phyloP scores from a whole-genome alignment of 2,797 vertebrate species.

The Aplochiton taeniatus region DNA sequence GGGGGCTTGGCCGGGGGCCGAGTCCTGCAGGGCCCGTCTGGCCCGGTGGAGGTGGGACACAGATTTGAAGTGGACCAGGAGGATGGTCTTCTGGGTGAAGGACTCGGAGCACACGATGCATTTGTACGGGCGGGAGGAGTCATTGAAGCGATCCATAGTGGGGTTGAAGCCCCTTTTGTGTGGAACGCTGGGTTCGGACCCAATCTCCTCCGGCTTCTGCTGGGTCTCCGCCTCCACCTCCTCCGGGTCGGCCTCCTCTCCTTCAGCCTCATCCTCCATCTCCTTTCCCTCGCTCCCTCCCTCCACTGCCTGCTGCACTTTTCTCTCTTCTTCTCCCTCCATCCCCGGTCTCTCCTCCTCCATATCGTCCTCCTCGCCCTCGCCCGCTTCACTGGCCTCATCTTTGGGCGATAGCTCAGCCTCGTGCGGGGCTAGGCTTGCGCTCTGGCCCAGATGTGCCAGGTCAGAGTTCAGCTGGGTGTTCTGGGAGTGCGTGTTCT shows the following conservation, averaged over 20 bases:
- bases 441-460: slow-evolving; percentile 49
- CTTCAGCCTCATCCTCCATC: slow-evolving; percentile 83
- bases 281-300: slow-evolving; percentile 82
- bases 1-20: slow-evolving; percentile 74
- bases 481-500: slow-evolving; percentile 90
- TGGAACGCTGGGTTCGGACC: slow-evolving; percentile 84
- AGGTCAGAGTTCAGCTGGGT: slow-evolving; percentile 46
- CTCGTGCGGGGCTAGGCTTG: slow-evolving; percentile 59
- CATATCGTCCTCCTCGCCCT: slow-evolving; percentile 60
- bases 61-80: slow-evolving; percentile 97
- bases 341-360: slow-evolving; percentile 23
- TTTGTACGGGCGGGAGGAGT: slow-evolving; percentile 96
- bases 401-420: slow-evolving; percentile 64
- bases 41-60: slow-evolving; percentile 97
- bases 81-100: slow-evolving; percentile 98
- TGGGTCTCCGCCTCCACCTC: slow-evolving; percentile 79
- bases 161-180: slow-evolving; percentile 91
- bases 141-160: slow-evolving; percentile 96
- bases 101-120: slow-evolving; percentile 98
- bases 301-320: slow-evolving; percentile 45
- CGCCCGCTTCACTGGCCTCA: slow-evolving; percentile 67
- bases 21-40: slow-evolving; percentile 93
- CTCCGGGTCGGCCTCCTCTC: slow-evolving; percentile 83
- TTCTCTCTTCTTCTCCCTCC: slow-evolving; percentile 36
- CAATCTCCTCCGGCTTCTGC: slow-evolving; percentile 81